Evolutionary conservation across 1,140 invertebrate species (phyloP).

Genomic region (Matsumurasca onukii): DNA sequence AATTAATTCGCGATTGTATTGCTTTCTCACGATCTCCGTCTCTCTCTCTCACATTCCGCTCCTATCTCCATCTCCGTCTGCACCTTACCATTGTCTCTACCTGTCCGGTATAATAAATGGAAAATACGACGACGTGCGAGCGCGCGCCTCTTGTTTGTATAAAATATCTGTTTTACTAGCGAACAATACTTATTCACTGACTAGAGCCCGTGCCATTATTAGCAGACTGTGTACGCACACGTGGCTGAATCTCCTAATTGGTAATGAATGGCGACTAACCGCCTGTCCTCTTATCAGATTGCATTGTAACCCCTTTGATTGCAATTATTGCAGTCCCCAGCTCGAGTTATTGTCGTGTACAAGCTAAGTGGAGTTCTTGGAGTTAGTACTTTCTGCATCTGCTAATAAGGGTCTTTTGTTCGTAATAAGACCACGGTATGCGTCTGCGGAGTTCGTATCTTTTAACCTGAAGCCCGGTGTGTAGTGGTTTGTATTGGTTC

Average conservation of each 20-base stretch:
- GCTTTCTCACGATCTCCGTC: conserved; percentile 19
- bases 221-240: no score
- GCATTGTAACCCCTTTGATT: conserved; percentile 9
- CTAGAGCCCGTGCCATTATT: conserved; percentile 10
- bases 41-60: conserved; percentile 15
- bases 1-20: conserved; percentile 26
- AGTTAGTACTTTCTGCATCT: no score
- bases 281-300: conserved; percentile 3
- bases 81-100: conserved; percentile 27
- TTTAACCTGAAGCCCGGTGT: no score
- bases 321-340: conserved; percentile 18
- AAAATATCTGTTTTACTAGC: conserved; percentile 22
- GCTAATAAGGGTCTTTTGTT: no score
- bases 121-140: neutral
- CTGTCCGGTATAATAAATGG: conserved; percentile 23
- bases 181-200: conserved; percentile 15
- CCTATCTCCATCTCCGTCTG: conserved; percentile 29
- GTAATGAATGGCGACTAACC: conserved; percentile 23
- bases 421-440: no score
- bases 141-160: conserved; percentile 4
- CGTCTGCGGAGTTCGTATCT: no score
- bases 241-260: neutral
- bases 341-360: no score
- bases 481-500: no score
- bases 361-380: no score